Conservation (phyloP, 2,888 invertebrate genomes). For the Ecdyonurus torrentis region DNA sequence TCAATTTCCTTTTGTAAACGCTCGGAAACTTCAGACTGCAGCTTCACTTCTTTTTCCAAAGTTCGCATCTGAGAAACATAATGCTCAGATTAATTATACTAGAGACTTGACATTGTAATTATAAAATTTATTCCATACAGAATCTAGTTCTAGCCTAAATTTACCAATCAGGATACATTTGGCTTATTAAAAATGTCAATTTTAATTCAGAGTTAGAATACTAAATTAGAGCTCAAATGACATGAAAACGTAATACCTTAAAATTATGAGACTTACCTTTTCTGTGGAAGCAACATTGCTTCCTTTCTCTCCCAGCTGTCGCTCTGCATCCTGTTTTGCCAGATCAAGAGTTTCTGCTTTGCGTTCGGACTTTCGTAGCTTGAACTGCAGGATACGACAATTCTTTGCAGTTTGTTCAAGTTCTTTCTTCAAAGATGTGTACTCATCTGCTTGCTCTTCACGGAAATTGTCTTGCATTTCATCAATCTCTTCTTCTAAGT, state of each 20-base stretch:
- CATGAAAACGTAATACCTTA: too few species aligned
- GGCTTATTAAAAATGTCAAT: too few species aligned
- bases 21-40: slow-evolving; percentile 50
- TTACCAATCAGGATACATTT: too few species aligned
- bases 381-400: slow-evolving; percentile 94
- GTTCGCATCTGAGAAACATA: too few species aligned
- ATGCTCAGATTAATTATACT: too few species aligned
- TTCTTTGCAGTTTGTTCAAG: slow-evolving; percentile 95
- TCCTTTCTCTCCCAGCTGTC: slow-evolving; percentile 31
- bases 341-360: slow-evolving; percentile 70
- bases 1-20: slow-evolving; percentile 43
- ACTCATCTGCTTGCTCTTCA: slow-evolving; percentile 95
- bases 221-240: too few species aligned
- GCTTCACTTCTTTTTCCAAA: slow-evolving; percentile 66
- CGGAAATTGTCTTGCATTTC: slow-evolving; percentile 96
- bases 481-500: slow-evolving; percentile 93
- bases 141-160: too few species aligned
- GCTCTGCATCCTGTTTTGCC: slow-evolving; percentile 61
- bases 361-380: slow-evolving; percentile 88
- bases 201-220: too few species aligned
- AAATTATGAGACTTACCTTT: slow-evolving; percentile 26
- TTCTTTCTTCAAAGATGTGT: slow-evolving; percentile 83
- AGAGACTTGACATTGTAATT: too few species aligned
- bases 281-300: not conserved
- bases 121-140: too few species aligned